Conservation (phyloP, 64 coral and sea anemone genomes). For the Dendronephthya gigantea region DNA sequence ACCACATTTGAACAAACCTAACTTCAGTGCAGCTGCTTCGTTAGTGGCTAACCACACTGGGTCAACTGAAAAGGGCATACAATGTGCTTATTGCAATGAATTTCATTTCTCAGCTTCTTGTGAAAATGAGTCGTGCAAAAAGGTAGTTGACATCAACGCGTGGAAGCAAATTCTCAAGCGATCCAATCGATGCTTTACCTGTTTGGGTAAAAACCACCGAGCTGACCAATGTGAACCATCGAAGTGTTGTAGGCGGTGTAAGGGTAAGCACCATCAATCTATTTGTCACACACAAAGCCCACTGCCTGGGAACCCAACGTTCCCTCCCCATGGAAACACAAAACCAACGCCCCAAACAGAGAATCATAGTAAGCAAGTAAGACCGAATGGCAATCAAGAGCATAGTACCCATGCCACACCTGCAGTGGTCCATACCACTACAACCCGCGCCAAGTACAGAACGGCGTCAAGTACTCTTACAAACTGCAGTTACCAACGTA, state of each 20-base stretch:
- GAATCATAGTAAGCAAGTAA: neutral
- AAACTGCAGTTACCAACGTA: slow-evolving; percentile 34
- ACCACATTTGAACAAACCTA: neutral
- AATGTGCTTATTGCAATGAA: slow-evolving; percentile 41
- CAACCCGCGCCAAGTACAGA: neutral
- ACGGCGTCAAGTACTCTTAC: slow-evolving; percentile 25
- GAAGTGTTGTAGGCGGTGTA: slow-evolving; percentile 6
- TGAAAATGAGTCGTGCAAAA: too few relatives aligned
- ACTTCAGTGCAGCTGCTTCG: neutral
- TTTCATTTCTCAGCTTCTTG: slow-evolving; percentile 47
- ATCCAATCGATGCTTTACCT: slow-evolving; percentile 45
- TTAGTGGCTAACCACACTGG: neutral
- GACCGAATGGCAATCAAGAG: neutral
- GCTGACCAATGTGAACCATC: neutral
- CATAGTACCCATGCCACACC: neutral
- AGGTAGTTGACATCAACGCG: neutral
- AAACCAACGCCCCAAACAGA: neutral
- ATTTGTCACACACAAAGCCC: slow-evolving; percentile 13
- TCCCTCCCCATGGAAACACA: neutral
- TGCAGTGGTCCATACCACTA: slow-evolving; percentile 21
- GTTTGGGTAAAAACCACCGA: slow-evolving; percentile 22
- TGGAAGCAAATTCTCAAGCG: slow-evolving; percentile 26
- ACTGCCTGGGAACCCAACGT: too few relatives aligned
- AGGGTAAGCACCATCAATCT: slow-evolving; percentile 16
- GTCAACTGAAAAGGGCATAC: slow-evolving; percentile 9